phyloP scores from a whole-genome alignment of 1,140 invertebrate genomes.

The Drosophila baimaii region DNA sequence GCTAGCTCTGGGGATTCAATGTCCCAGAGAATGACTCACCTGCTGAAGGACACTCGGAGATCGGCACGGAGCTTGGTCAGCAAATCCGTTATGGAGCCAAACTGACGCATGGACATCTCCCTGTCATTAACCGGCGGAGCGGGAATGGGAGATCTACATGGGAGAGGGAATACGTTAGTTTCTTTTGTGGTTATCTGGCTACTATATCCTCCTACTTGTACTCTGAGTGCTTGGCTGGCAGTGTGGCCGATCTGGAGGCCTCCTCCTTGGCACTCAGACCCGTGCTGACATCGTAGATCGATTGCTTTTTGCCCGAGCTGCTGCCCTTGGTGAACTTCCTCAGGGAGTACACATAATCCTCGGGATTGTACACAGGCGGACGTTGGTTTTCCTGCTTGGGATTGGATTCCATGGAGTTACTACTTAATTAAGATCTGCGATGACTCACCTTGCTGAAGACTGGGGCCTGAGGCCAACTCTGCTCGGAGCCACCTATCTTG shows the following conservation, averaged over 20 bases:
- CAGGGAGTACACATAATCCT: slow-evolving; percentile 91
- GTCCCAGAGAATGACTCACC: slow-evolving; percentile 85
- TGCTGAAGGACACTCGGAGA: slow-evolving; percentile 93
- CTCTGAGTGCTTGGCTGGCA: slow-evolving; percentile 78
- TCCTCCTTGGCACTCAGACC: slow-evolving; percentile 47
- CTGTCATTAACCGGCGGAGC: slow-evolving; percentile 86
- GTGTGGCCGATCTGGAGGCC: slow-evolving; percentile 63
- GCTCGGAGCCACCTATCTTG: slow-evolving; percentile 80
- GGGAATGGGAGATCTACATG: slow-evolving; percentile 85
- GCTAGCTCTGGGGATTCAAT: not conserved
- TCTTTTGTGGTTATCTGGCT: not conserved
- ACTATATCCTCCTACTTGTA: slow-evolving; percentile 66
- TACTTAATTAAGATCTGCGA: not conserved
- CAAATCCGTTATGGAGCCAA: slow-evolving; percentile 93
- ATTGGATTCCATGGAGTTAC: not conserved
- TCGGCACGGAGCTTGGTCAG: slow-evolving; percentile 94
- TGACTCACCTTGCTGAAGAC: slow-evolving; percentile 72
- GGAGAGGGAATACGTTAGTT: not conserved
- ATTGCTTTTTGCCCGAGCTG: slow-evolving; percentile 61
- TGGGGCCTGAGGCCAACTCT: slow-evolving; percentile 78
- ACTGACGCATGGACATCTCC: slow-evolving; percentile 94
- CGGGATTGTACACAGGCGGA: slow-evolving; percentile 93
- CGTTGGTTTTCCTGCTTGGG: slow-evolving; percentile 89
- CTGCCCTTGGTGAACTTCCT: slow-evolving; percentile 89
- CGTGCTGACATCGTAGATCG: slow-evolving; percentile 78